A percentile compares a stretch with the other conserved stretches of the same genome.
Conservation (phyloP, 2,797 vertebrate species). For the Ctenochaetus hawaiiensis region DNA sequence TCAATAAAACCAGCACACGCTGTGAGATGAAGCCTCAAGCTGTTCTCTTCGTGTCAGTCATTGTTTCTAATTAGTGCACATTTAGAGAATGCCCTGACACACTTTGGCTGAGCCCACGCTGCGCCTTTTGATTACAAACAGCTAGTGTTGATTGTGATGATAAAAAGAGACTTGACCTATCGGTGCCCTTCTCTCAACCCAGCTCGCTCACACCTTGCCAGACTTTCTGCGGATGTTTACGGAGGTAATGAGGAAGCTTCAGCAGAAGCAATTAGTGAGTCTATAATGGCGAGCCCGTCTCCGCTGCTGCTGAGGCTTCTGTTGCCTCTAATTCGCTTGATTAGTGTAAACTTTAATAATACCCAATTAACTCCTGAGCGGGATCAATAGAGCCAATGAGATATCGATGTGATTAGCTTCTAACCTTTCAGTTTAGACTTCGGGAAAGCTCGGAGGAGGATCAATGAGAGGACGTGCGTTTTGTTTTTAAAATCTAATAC, state of each 20-base stretch:
- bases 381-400: constrained; percentile 63
- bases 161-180: constrained; percentile 62
- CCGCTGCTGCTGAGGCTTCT: constrained; percentile 25
- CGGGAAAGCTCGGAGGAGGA: constrained; percentile 15
- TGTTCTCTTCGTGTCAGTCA: constrained; percentile 69
- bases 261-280: constrained; percentile 65
- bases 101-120: constrained; percentile 54
- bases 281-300: constrained; percentile 52
- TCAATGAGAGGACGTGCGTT: constrained; percentile 26
- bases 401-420: constrained; percentile 65
- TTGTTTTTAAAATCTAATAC: background rate
- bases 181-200: constrained; percentile 23
- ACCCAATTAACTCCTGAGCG: constrained; percentile 68
- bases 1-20: constrained; percentile 37
- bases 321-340: constrained; percentile 58
- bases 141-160: constrained; percentile 58
- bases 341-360: constrained; percentile 67
- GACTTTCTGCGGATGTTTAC: constrained; percentile 49
- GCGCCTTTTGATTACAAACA: constrained; percentile 67
- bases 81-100: constrained; percentile 60
- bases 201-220: constrained; percentile 27
- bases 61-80: constrained; percentile 68
- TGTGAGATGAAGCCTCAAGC: constrained; percentile 58
- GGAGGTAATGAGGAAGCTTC: constrained; percentile 67
- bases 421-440: constrained; percentile 60